phyloP scores from a whole-genome alignment of 2,113 vertebrate species.

The Tinamus guttatus region DNA sequence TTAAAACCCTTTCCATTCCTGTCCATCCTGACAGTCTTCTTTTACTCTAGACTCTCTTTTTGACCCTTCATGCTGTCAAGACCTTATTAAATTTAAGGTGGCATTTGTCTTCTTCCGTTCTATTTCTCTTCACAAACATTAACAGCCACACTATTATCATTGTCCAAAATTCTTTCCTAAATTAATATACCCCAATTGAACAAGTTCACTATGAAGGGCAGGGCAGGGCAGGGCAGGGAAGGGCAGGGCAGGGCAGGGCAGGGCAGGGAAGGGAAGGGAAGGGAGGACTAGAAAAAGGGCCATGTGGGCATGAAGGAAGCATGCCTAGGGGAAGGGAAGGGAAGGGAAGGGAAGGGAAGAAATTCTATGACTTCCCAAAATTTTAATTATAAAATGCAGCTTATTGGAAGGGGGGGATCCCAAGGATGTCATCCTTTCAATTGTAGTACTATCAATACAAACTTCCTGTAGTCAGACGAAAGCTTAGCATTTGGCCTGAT shows the following conservation, averaged over 20 bases:
- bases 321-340: no score
- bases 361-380: neutral
- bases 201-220: neutral
- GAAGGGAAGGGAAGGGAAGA: no score
- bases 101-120: neutral
- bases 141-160: neutral
- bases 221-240: no score
- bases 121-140: neutral
- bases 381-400: neutral
- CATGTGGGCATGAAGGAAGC: no score
- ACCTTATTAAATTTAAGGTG: neutral
- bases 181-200: neutral
- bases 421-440: neutral
- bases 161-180: neutral
- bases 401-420: neutral
- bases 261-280: no score
- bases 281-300: no score
- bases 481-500: accelerated
- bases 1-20: neutral
- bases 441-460: neutral
- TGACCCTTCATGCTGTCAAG: neutral
- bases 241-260: no score
- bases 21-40: neutral
- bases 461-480: neutral
- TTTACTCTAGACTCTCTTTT: neutral